A percentile compares a stretch with the other conserved stretches of the same genome.
These are phyloP conservation scores for Gallinago paraguaiae DNA, from an alignment of 2,113 vertebrate genomes.

Conservation along the genomic window DNA sequence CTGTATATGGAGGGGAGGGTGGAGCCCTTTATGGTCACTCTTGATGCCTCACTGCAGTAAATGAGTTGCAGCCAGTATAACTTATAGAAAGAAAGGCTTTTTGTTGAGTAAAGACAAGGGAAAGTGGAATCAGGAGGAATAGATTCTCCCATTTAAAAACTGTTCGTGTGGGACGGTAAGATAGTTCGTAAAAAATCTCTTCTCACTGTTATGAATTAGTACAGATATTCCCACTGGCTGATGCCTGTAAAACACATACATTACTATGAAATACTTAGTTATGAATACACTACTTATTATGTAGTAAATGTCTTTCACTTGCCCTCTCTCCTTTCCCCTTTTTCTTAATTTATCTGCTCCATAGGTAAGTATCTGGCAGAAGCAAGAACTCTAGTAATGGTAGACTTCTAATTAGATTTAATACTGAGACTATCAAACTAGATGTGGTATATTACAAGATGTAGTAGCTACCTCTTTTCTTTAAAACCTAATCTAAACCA, in stretches of 20 bases:
- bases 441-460: background rate
- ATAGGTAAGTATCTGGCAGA: background rate
- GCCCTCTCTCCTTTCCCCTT: background rate
- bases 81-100: background rate
- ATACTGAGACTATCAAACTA: background rate
- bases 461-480: background rate
- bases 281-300: background rate
- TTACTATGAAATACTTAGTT: background rate
- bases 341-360: background rate
- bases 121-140: background rate
- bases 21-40: background rate
- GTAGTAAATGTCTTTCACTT: background rate
- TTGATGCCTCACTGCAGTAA: background rate
- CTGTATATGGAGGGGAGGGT: background rate
- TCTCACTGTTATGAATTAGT: background rate
- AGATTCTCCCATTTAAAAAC: background rate
- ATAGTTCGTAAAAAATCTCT: background rate
- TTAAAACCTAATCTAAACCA: background rate
- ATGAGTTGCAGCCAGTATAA: background rate
- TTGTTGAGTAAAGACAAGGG: background rate
- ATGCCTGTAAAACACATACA: background rate
- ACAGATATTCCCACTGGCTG: background rate
- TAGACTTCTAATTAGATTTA: background rate
- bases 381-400: background rate
- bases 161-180: background rate